These are phyloP conservation scores for Mirounga angustirostris DNA, from an alignment of 2,113 vertebrate species.

Conservation along the genomic window DNA sequence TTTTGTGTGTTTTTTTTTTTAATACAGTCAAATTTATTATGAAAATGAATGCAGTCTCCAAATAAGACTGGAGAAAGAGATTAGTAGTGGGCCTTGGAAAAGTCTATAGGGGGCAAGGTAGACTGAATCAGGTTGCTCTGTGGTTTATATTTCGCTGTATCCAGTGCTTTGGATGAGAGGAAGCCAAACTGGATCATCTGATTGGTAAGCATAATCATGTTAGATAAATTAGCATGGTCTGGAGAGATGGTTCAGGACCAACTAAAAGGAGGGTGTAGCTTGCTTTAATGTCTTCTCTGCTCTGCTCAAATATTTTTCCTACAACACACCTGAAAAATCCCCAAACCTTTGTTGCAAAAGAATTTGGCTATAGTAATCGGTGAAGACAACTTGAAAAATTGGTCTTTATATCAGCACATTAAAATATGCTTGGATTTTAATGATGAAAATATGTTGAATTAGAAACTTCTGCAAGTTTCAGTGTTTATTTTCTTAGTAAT, in stretches of 20 bases:
- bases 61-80: conserved; percentile 9
- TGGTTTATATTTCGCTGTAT: conserved; percentile 28
- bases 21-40: not conserved
- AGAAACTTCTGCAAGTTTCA: conserved; percentile 17
- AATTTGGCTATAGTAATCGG: conserved; percentile 11
- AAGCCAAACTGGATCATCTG: conserved; percentile 49
- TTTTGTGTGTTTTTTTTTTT: not conserved
- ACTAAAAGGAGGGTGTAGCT: not conserved
- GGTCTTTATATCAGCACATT: conserved; percentile 40
- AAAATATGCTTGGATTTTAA: conserved; percentile 65
- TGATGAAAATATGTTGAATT: conserved; percentile 53
- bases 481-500: conserved; percentile 51
- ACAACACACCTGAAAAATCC: conserved; percentile 39
- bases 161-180: conserved; percentile 43
- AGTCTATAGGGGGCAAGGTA: not conserved
- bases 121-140: not conserved
- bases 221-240: conserved; percentile 56
- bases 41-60: conserved; percentile 25
- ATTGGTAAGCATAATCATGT: conserved; percentile 51
- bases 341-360: conserved; percentile 8
- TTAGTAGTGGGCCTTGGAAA: conserved; percentile 22
- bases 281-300: conserved; percentile 54
- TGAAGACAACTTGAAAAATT: conserved; percentile 55
- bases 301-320: conserved; percentile 54
- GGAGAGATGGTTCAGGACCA: not conserved